These are phyloP conservation scores for Hormiphora californensis DNA, from an alignment of 37 sponge, comb jelly and placozoan species.

Conservation along the genomic window DNA sequence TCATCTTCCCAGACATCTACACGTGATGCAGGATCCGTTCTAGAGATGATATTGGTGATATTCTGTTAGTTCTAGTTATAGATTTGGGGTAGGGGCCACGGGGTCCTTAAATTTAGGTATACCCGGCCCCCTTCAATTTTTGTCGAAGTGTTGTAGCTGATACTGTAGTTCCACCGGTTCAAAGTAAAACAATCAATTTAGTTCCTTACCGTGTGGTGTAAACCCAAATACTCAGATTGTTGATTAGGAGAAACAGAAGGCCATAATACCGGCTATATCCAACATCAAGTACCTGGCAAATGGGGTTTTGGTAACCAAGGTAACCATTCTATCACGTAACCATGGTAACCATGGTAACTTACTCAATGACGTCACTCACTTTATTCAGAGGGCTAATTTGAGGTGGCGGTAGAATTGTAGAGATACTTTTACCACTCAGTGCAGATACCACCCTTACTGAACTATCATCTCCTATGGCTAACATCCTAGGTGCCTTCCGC, in stretches of 20 bases:
- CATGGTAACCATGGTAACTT: neutral
- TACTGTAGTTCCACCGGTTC: no score
- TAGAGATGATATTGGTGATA: no score
- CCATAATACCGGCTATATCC: conserved; percentile 36
- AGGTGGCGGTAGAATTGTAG: conserved; percentile 40
- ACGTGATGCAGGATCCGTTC: conserved; percentile 25
- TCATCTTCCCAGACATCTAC: conserved; percentile 39
- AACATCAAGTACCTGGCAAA: conserved; percentile 23
- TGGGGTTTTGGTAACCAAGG: neutral
- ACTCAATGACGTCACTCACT: neutral
- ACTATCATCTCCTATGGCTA: conserved; percentile 30
- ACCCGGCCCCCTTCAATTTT: no score
- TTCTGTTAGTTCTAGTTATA: no score
- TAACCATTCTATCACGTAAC: neutral
- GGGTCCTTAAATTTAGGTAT: neutral
- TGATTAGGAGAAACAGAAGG: conserved; percentile 23
- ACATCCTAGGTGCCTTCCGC: neutral
- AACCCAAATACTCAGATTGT: conserved; percentile 36
- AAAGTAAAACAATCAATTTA: neutral
- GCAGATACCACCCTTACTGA: conserved; percentile 32
- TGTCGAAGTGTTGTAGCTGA: no score
- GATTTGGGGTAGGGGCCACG: neutral
- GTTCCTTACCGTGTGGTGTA: conserved; percentile 15
- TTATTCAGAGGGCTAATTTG: conserved; percentile 49
- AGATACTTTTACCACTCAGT: conserved; percentile 11